Base-by-base conservation (phyloP, 2,888 invertebrate species). In the Macrophya alboannulata region DNA sequence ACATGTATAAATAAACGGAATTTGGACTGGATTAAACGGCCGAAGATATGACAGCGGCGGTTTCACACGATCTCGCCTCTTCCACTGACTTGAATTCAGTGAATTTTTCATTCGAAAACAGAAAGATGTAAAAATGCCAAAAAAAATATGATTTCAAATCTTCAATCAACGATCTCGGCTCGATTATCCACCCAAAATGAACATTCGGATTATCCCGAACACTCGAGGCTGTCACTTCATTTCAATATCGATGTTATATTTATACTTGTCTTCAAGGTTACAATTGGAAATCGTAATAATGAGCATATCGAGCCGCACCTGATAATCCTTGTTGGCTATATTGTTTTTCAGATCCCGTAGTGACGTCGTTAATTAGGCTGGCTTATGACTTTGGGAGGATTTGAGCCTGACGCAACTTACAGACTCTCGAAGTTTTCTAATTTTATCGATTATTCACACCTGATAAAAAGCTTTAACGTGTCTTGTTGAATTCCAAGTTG, bases 401-500 rank as follows among this genome's bases (percentile, higher is more conserved):
- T 43, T 21, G n/a, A 43, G 5, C n/a, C 40, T 40, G 37, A 62
- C 51, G 59, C 62, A 81, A 40, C 81, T 21, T 21, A 40, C 5
- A 59, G 43, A 31, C 62, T 21, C 51, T 81, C 21, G n/a, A 40
- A 81, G 21, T 83, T 83, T 83, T 48, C 68, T 71, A 83, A 83
- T 83, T 83, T 83, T 48, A 83, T 83, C 71, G 83, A 83, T 83
- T 71, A 83, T 83, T 83, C 83, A 83, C 83, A 83, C 83, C 83
- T 83, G 83, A 83, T 83, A 83, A 83, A 83, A 71, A 83, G 68
- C 83, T 83, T 71, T 83, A 71, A 48, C 71, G 83, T 83, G 83
- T 83, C 83, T 83, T 40, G 68, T 65, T 48, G 71, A 21, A 83
- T 83, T 83, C 83, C 83, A 31, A 83, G 31, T 68, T 21, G 40